These are phyloP conservation scores for Agonopterix subpropinquella DNA, from an alignment of 2,888 invertebrate species.

Conservation along the genomic window DNA sequence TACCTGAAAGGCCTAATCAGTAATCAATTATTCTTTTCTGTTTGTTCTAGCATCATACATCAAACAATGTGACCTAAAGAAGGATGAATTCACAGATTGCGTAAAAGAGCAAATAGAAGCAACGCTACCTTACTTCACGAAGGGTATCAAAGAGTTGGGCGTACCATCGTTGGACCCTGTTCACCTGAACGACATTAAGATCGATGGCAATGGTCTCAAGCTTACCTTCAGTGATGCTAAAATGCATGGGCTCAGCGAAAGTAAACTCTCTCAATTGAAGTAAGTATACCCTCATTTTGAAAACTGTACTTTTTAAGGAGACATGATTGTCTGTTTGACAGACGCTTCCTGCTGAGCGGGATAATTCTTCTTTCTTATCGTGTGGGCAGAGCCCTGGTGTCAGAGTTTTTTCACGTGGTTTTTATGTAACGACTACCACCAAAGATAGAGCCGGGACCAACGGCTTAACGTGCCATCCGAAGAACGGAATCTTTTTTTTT, in stretches of 20 bases:
- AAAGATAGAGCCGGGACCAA: too few relatives aligned
- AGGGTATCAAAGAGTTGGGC: conserved; percentile 51
- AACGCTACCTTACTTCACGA: conserved; percentile 44
- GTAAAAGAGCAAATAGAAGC: conserved; percentile 42
- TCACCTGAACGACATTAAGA: conserved; percentile 44
- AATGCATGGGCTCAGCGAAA: conserved; percentile 46
- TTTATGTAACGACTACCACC: too few relatives aligned
- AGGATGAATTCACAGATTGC: conserved; percentile 34
- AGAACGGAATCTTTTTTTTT: too few relatives aligned
- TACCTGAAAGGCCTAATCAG: too few relatives aligned
- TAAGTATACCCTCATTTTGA: conserved; percentile 27
- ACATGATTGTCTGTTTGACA: too few relatives aligned
- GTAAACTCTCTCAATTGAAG: conserved; percentile 28
- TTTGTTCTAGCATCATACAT: conserved; percentile 54
- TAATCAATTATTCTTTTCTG: too few relatives aligned
- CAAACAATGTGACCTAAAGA: conserved; percentile 37
- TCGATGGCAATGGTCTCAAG: conserved; percentile 53
- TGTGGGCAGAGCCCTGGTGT: too few relatives aligned
- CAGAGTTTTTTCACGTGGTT: too few relatives aligned
- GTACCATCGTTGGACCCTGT: conserved; percentile 59
- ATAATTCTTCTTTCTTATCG: too few relatives aligned
- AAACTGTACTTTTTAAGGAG: neutral
- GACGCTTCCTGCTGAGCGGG: too few relatives aligned
- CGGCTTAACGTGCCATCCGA: too few relatives aligned
- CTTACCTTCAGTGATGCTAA: conserved; percentile 41